Evolutionary conservation across 1,140 invertebrate species (phyloP).

Genomic region (Temnothorax curvispinosus): DNA sequence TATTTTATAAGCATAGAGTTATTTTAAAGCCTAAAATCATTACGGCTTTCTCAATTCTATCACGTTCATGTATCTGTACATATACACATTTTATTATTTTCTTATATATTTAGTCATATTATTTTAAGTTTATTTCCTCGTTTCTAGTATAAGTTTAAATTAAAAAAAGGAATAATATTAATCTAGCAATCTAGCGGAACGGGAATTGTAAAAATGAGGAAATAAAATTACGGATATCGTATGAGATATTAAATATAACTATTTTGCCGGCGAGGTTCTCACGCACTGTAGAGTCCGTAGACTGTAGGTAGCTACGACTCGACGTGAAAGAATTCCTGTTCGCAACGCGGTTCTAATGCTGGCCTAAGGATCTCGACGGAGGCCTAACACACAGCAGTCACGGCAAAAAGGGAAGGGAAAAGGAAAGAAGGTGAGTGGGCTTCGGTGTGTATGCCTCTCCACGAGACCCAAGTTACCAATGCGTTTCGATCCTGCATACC

Average conservation of each 20-base stretch:
- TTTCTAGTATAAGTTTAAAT: background rate
- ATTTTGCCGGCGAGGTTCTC: conserved; percentile 25
- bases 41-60: background rate
- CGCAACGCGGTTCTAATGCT: conserved; percentile 44
- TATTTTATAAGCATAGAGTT: too few species aligned
- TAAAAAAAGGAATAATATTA: background rate
- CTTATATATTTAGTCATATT: background rate
- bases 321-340: conserved; percentile 57
- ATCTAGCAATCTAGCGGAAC: background rate
- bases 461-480: conserved; percentile 49
- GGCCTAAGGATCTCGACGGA: conserved; percentile 54
- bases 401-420: conserved; percentile 69
- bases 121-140: background rate
- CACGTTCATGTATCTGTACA: background rate
- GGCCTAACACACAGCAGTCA: conserved; percentile 49
- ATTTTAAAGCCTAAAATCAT: too few species aligned
- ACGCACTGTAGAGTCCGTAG: background rate
- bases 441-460: conserved; percentile 35
- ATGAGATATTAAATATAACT: conserved; percentile 38
- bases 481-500: conserved; percentile 51
- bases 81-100: background rate
- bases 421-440: conserved; percentile 71
- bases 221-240: conserved; percentile 30
- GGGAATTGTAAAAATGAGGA: conserved; percentile 7
- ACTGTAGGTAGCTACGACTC: conserved; percentile 34